phyloP scores from a whole-genome alignment of 1,140 invertebrate genomes.

The Papilio polytes region DNA sequence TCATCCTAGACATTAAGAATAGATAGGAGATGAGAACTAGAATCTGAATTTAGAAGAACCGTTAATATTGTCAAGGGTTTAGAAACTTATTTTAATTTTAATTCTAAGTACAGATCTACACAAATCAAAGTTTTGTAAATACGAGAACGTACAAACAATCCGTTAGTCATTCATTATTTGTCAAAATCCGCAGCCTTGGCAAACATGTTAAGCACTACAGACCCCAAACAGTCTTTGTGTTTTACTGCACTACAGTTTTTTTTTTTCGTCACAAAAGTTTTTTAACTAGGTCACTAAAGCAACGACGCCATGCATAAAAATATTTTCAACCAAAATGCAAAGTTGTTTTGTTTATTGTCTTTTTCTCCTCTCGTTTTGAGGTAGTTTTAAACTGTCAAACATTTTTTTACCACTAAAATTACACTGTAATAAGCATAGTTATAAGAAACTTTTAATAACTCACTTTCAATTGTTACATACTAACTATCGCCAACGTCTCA shows the following conservation, averaged over 20 bases:
- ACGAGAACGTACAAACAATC: not conserved
- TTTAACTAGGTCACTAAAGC: slow-evolving; percentile 27
- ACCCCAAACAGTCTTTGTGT: slow-evolving; percentile 28
- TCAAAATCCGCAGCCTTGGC: slow-evolving; percentile 14
- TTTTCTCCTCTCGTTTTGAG: not conserved
- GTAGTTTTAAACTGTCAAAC: slow-evolving; percentile 1
- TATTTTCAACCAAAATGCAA: slow-evolving; percentile 19
- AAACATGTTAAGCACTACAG: slow-evolving; percentile 26
- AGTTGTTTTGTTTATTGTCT: slow-evolving; percentile 24
- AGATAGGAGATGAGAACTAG: too few relatives aligned
- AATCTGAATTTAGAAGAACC: too few relatives aligned
- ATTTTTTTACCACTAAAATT: not conserved
- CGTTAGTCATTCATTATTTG: not conserved
- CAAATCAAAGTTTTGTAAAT: not conserved
- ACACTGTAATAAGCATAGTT: too few relatives aligned
- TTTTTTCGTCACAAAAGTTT: slow-evolving; percentile 15
- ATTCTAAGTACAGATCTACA: not conserved
- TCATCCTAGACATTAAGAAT: too few relatives aligned
- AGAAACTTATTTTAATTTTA: too few relatives aligned
- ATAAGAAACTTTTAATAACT: too few relatives aligned
- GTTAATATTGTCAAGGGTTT: too few relatives aligned
- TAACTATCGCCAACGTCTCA: too few relatives aligned
- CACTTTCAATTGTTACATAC: too few relatives aligned
- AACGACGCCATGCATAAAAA: slow-evolving; percentile 18
- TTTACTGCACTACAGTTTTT: slow-evolving; percentile 24